Percentiles rank a stretch among this genome's conserved stretches.
phyloP scores from a whole-genome alignment of 2,797 vertebrate species.

The Epinephelus awoara region DNA sequence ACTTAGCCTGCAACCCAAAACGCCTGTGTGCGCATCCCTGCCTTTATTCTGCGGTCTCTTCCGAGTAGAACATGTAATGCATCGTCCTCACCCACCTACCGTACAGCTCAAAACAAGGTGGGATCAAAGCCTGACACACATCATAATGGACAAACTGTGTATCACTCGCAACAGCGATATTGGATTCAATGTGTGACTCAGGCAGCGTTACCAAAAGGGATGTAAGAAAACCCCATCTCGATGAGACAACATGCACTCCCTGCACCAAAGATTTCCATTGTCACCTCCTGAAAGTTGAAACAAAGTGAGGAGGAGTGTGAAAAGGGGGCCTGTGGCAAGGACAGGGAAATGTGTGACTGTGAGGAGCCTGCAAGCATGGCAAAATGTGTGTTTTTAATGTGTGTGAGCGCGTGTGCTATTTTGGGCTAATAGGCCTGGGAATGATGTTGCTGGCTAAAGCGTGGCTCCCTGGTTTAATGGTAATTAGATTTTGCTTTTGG shows the following conservation, averaged over 20 bases:
- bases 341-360: constrained; percentile 59
- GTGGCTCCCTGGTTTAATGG: constrained; percentile 68
- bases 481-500: constrained; percentile 81
- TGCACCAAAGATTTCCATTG: constrained; percentile 47
- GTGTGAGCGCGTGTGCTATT: constrained; percentile 62
- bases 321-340: constrained; percentile 72
- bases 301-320: constrained; percentile 57
- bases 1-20: constrained; percentile 74
- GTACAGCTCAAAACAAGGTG: constrained; percentile 50
- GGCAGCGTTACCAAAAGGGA: constrained; percentile 31
- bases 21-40: constrained; percentile 41
- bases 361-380: constrained; percentile 18
- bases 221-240: constrained; percentile 41
- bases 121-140: constrained; percentile 45
- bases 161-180: constrained; percentile 42
- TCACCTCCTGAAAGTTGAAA: constrained; percentile 51
- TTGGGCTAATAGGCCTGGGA: constrained; percentile 76
- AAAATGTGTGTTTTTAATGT: constrained; percentile 48
- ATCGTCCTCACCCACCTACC: constrained; percentile 39
- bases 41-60: constrained; percentile 30
- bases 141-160: constrained; percentile 65
- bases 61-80: constrained; percentile 48
- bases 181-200: constrained; percentile 40
- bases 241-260: constrained; percentile 31
- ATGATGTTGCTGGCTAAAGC: constrained; percentile 64